Evolutionary conservation across 1,140 invertebrate species (phyloP).

Genomic region (Neodiprion fabricii): DNA sequence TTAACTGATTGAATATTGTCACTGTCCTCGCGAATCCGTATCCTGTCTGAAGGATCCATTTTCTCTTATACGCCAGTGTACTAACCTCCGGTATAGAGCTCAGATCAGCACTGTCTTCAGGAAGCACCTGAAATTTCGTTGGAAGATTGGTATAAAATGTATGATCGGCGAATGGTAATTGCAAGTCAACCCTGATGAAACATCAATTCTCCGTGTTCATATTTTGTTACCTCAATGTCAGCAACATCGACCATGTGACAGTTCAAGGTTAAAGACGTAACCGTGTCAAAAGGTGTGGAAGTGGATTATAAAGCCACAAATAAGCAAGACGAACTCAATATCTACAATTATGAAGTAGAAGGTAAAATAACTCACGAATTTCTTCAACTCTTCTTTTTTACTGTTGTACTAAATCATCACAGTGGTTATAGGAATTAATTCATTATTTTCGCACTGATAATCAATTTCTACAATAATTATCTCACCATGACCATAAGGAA

Average conservation of each 20-base stretch:
- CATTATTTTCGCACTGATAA: neutral
- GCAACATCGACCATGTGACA: neutral
- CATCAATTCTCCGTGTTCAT: neutral
- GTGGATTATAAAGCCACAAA: neutral
- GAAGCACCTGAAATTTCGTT: no score
- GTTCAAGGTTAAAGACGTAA: neutral
- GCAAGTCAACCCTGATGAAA: no score
- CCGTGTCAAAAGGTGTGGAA: neutral
- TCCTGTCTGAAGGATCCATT: no score
- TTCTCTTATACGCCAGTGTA: no score
- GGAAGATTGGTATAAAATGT: no score
- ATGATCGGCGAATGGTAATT: no score
- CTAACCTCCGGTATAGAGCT: no score
- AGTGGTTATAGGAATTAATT: conserved; percentile 26
- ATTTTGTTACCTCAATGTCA: neutral
- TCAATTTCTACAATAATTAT: conserved; percentile 16
- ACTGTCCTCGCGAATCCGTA: no score
- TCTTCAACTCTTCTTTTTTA: conserved; percentile 33
- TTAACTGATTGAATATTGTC: no score
- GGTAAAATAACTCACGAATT: conserved; percentile 33
- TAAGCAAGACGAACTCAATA: neutral
- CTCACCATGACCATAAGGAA: conserved; percentile 43
- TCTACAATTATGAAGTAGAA: neutral
- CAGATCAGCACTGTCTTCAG: no score
- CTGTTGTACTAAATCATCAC: conserved; percentile 32